Evolutionary conservation across 2,888 invertebrate species (phyloP), one percentile per base, ranked within the genome.

Genomic region (Hermaeophaga mercurialis): DNA sequence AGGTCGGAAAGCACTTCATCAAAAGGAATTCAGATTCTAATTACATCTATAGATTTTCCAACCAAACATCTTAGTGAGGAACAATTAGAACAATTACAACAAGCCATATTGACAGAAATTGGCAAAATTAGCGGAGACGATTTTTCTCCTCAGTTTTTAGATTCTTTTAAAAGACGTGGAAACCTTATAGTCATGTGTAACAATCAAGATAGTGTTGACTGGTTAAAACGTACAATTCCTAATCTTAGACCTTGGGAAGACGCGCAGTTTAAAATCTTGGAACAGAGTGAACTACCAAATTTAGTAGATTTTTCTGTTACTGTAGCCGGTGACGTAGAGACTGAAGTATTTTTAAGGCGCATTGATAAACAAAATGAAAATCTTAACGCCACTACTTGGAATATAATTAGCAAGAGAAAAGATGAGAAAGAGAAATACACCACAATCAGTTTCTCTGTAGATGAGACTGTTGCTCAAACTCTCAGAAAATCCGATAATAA

Each of bases 161-260:
- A 54, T 49, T 44, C 44, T 28, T 48, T 38, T 14, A 48, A 54
- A 24, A 38, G 54, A 28, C 44, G 58, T 8, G 58, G 58, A 7
- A 54, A 49, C 38, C 49, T 58, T 2, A 44, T 44, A 11, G 26
- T 58, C 9, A 7, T 24, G 31, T 58, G 58, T 26, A 58, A 54
- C 34, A 53, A 58, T 28, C 44, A 58, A 44, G 58, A 58, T 18
- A 58, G 54, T 14, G 58, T 58, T 6, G 45, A 58, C 17, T 58
- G 58, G 58, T 54, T 58, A 24, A 54, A 49, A 33, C 36, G 26
- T 8, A 49, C 34, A 1, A 24, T 54, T 1, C 44, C 48, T 18
- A 48, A 7, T 14, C 12, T 58, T 14, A 45, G 34, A 39, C 58
- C 54, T 7, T 58, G 58, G 58, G 54, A 58, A n/a, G 34, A 28